Evolutionary conservation across 1,140 invertebrate genomes (phyloP).

Genomic region (Heliconius melpomene): DNA sequence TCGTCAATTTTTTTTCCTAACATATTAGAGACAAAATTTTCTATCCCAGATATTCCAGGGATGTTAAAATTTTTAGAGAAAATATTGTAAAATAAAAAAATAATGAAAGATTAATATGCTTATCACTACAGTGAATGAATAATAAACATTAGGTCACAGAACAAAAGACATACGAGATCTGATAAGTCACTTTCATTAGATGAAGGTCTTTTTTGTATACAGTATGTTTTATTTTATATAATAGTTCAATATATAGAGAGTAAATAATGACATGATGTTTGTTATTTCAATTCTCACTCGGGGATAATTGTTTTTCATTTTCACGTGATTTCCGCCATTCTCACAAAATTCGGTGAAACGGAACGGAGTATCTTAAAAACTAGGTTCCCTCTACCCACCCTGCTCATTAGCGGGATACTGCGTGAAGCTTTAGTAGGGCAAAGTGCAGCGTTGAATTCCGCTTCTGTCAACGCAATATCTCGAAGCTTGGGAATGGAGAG

Average conservation of each 20-base stretch:
- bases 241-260: neutral
- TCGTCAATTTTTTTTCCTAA: too few relatives aligned
- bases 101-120: neutral
- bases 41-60: too few relatives aligned
- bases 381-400: too few relatives aligned
- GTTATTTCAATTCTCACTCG: neutral
- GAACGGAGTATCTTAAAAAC: too few relatives aligned
- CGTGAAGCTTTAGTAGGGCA: neutral
- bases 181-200: conserved; percentile 32
- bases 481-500: too few relatives aligned
- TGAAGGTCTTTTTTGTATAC: conserved; percentile 30
- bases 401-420: too few relatives aligned
- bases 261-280: neutral
- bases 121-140: conserved; percentile 2
- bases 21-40: too few relatives aligned
- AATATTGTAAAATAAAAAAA: neutral
- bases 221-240: conserved; percentile 17
- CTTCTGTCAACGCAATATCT: neutral
- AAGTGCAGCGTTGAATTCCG: neutral
- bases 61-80: too few relatives aligned
- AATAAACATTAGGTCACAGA: neutral
- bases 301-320: neutral
- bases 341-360: too few relatives aligned
- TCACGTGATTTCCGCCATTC: too few relatives aligned
- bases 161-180: conserved; percentile 2